Percentiles rank a stretch among this genome's conserved stretches.
Conservation (phyloP, 2,797 vertebrate species). For the Silurus lanzhouensis region DNA sequence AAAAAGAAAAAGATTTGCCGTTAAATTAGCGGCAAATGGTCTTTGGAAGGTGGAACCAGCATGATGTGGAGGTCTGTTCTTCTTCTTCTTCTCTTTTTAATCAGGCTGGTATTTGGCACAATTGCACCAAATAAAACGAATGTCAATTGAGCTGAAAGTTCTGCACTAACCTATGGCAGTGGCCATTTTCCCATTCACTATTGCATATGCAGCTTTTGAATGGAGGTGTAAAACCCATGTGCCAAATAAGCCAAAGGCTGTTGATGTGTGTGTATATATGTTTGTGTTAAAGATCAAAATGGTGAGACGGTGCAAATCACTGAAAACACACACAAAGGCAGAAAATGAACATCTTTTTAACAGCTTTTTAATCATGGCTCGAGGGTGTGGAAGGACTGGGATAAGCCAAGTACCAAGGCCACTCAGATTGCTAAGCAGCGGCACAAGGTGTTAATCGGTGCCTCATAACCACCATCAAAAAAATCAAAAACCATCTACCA, state of each 20-base stretch:
- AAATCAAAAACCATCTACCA: slow-evolving; percentile 10
- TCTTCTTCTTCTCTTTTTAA: slow-evolving; percentile 12
- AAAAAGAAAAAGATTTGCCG: background rate
- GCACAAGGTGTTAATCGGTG: slow-evolving; percentile 47
- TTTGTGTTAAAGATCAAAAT: slow-evolving; percentile 36
- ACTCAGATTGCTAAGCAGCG: slow-evolving; percentile 45
- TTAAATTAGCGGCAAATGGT: background rate
- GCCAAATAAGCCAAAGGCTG: slow-evolving; percentile 31
- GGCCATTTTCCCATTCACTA: slow-evolving; percentile 51
- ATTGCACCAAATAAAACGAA: slow-evolving; percentile 24
- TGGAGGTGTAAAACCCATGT: slow-evolving; percentile 43
- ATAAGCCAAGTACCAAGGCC: slow-evolving; percentile 48
- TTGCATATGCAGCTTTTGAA: slow-evolving; percentile 48
- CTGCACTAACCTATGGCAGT: slow-evolving; percentile 51
- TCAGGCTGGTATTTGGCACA: slow-evolving; percentile 36
- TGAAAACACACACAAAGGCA: slow-evolving; percentile 33
- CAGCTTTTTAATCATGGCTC: slow-evolving; percentile 44
- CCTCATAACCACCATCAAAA: slow-evolving; percentile 34
- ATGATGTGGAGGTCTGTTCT: slow-evolving; percentile 22
- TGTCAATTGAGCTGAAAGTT: slow-evolving; percentile 46
- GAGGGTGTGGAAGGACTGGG: slow-evolving; percentile 45
- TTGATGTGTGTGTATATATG: slow-evolving; percentile 5
- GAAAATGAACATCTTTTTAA: slow-evolving; percentile 31
- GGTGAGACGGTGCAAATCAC: slow-evolving; percentile 24
- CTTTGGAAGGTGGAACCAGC: slow-evolving; percentile 19